These are phyloP conservation scores for Syrphus vitripennis DNA, from an alignment of 2,888 invertebrate genomes.

Conservation along the genomic window DNA sequence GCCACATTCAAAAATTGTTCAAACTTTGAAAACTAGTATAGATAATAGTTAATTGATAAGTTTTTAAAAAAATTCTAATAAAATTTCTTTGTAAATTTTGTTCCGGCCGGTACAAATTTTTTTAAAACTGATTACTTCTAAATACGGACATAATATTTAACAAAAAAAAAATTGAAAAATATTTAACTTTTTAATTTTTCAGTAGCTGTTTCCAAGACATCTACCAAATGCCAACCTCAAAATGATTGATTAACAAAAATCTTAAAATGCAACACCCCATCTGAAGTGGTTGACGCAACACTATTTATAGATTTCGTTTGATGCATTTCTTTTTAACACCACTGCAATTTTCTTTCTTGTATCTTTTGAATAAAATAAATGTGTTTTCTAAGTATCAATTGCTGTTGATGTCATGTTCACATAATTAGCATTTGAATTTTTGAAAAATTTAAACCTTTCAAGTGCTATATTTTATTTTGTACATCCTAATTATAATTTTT, in stretches of 20 bases:
- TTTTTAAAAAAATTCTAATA: no score
- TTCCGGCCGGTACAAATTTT: no score
- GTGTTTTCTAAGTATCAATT: neutral
- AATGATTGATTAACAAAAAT: neutral
- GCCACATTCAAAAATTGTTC: no score
- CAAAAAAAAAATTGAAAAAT: no score
- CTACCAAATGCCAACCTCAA: neutral
- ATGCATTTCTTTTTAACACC: neutral
- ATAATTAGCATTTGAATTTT: constrained; percentile 31
- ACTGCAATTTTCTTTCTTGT: neutral
- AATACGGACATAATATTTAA: no score
- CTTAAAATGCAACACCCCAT: neutral
- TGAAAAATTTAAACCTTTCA: constrained; percentile 9
- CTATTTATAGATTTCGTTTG: neutral
- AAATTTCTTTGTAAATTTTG: no score
- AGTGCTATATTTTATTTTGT: neutral
- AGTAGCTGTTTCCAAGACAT: neutral
- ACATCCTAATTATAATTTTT: neutral
- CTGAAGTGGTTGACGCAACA: neutral
- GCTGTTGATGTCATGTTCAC: constrained; percentile 56
- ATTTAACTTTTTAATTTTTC: neutral
- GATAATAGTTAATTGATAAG: no score
- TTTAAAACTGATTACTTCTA: no score
- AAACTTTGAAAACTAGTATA: no score
- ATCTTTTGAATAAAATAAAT: neutral